A percentile compares a stretch with the other conserved stretches of the same genome.
phyloP scores from a whole-genome alignment of 1,140 invertebrate species.

The Monomorium pharaonis region DNA sequence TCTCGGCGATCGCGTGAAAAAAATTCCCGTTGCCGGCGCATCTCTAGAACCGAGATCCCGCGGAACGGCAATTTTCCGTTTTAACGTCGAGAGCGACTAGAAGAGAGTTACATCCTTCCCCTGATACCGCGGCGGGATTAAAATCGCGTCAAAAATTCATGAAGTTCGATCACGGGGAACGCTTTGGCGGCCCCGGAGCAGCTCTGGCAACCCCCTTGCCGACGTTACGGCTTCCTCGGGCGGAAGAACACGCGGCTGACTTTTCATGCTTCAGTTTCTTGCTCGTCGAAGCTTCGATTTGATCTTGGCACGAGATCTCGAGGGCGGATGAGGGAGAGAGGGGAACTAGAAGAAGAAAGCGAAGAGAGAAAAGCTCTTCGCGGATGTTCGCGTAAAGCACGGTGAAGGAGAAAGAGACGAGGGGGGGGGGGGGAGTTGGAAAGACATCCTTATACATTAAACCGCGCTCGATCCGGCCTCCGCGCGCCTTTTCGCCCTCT shows the following conservation, averaged over 20 bases:
- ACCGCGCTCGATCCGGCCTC: neutral
- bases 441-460: constrained; percentile 55
- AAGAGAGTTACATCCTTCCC: constrained; percentile 18
- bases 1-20: neutral
- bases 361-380: neutral
- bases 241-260: constrained; percentile 53
- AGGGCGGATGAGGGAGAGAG: neutral
- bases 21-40: neutral
- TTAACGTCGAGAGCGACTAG: constrained; percentile 1
- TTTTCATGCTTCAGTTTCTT: constrained; percentile 45
- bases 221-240: constrained; percentile 39
- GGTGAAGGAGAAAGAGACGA: too few species aligned
- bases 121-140: constrained; percentile 47
- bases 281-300: constrained; percentile 35
- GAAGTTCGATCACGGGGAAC: constrained; percentile 44
- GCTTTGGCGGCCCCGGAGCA: neutral
- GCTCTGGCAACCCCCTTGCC: neutral
- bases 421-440: neutral
- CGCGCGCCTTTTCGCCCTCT: constrained; percentile 11
- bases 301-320: constrained; percentile 45
- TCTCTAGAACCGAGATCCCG: neutral
- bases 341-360: neutral
- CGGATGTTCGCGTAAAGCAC: constrained; percentile 9
- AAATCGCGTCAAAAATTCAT: constrained; percentile 58
- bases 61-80: constrained; percentile 38